Evolutionary conservation across 2,797 vertebrate genomes (phyloP), one percentile per base, ranked within the genome.

Genomic region (Bradypodion ventrale): DNA sequence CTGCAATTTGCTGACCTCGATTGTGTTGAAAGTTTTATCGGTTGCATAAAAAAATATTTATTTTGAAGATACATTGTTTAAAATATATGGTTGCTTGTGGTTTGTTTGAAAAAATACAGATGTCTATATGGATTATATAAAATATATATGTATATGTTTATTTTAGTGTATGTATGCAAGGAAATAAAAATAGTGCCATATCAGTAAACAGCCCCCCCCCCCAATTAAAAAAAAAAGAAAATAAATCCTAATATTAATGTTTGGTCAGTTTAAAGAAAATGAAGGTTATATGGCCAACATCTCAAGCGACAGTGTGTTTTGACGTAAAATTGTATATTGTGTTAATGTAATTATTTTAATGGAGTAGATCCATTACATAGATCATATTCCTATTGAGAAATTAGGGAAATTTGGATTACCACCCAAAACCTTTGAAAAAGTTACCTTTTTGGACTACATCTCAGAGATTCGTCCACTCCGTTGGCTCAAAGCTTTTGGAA

Each of bases 301-400:
- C 23, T 23, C 25, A 52, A 29, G 40, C 59, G 15, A 5, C 35
- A 35, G 4, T 84, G 32, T 85, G 1, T 83, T 72, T 32, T 2
- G 19, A 32, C 73, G 80, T 80, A 78, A 56, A 87, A 10, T 32
- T 63, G 87, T 81, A 63, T n/a, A 82, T 44, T 1, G 83, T 78
- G 59, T 73, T 78, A 70, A n/a, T 84, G 19, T 83, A 56, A 90
- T 74, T 86, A 89, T 87, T 29, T 19, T 76, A 68, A 16, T 12
- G 74, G 44, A 68, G 59, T 74, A 29, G 2, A 0, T 4, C 0
- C 68, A 80, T 25, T 44, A 0, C n/a, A 3, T 79, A n/a, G 52
- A 60, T 52, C 49, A 66, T 70, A 0, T 15, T 25, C 0, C 1
- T 66, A 76, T 66, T 76, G 78, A 0, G 1, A 63, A 1, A 12